These are phyloP conservation scores for Furcifer pardalis DNA, from an alignment of 2,797 vertebrate species.

Conservation along the genomic window DNA sequence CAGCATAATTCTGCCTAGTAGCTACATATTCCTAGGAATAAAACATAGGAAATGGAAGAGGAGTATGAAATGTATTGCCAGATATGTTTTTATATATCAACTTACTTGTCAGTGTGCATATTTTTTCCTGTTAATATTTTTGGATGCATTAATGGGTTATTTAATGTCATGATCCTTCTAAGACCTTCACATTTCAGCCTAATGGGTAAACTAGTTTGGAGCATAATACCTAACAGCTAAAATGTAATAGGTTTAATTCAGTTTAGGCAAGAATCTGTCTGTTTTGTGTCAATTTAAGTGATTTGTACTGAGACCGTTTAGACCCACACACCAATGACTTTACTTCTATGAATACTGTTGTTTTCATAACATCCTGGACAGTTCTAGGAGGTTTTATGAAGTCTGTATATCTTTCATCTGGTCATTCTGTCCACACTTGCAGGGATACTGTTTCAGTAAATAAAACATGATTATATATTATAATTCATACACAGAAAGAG, in stretches of 20 bases:
- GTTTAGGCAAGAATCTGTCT: slow-evolving; percentile 34
- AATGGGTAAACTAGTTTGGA: slow-evolving; percentile 50
- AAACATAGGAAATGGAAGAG: slow-evolving; percentile 16
- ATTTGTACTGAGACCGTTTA: slow-evolving; percentile 42
- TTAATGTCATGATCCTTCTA: slow-evolving; percentile 39
- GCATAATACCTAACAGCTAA: slow-evolving; percentile 31
- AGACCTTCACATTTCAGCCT: slow-evolving; percentile 46
- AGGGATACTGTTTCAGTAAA: neutral
- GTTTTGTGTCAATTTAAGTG: slow-evolving; percentile 31
- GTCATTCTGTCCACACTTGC: neutral
- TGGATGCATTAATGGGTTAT: slow-evolving; percentile 18
- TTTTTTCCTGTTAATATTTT: neutral
- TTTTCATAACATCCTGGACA: slow-evolving; percentile 14
- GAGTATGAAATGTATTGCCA: slow-evolving; percentile 33
- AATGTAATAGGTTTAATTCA: slow-evolving; percentile 48
- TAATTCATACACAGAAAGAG: too few species aligned
- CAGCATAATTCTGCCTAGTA: slow-evolving; percentile 54
- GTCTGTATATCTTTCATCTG: neutral
- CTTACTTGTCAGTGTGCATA: slow-evolving; percentile 31
- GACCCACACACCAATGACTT: neutral
- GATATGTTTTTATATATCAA: slow-evolving; percentile 44
- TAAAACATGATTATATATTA: neutral
- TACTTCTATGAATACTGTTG: neutral
- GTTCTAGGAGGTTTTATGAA: slow-evolving; percentile 1
- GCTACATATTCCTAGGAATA: slow-evolving; percentile 52